Base-by-base conservation (phyloP, 1,140 invertebrate species). In the Drosophila eugracilis region DNA sequence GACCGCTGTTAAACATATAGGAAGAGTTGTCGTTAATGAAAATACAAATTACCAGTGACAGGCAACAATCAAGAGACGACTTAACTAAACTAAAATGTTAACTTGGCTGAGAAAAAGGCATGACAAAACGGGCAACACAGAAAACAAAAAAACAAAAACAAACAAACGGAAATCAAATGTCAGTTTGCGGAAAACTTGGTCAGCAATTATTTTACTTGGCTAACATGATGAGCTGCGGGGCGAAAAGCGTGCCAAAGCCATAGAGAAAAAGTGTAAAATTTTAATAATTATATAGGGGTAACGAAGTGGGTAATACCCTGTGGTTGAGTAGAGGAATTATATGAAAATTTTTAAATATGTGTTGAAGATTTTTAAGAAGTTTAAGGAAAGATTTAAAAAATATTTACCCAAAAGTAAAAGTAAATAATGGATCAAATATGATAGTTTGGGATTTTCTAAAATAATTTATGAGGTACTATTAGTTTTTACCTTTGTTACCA, bases 171-270 rank as follows among this genome's bases (percentile, higher is more conserved):
- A 84, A 86, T 48, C 28, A 80, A 80, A 80, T 86, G 66, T 69
- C 76, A 84, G 73, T 73, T 73, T 50, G 81, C 76, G 80, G 81
- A 84, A 84, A 79, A 80, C 65, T 76, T 76, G 72, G 72, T 42
- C 62, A 77, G 58, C 49, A 52, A 50, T 85, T 54, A 63, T 24
- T 65, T 65, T 62, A 26, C 30, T 54, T 74, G 36, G 6, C 54
- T 32, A 83, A 57, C 59, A 45, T 48, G 78, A 42, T 30, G 32
- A 32, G 57, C 39, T 52, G 60, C 62, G 60, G 34, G 14, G 39
- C 5, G 47, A 15, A 76, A 77, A 71, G 74, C 66, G 57, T 58
- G 50, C 48, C 74, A 47, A 39, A 49, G 15, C 22, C n/a, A 42
- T 15, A 42, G 34, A 54, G 12, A 63, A 19, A 62, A 12, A 45